phyloP scores from a whole-genome alignment of 2,113 vertebrate species.

The Passerina amoena region DNA sequence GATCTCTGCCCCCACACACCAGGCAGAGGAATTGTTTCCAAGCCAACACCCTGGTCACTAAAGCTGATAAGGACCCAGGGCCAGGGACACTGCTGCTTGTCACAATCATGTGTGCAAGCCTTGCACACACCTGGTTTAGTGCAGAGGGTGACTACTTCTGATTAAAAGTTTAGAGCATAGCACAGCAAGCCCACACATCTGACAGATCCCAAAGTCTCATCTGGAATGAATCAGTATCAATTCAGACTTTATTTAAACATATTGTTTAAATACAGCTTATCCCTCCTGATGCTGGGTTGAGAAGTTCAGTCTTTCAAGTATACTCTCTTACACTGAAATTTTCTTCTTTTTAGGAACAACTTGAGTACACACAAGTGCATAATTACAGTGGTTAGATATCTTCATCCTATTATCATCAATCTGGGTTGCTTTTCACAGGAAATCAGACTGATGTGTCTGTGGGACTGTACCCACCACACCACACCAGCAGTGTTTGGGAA shows the following conservation, averaged over 20 bases:
- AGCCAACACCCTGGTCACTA: not conserved
- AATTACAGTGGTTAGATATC: not conserved
- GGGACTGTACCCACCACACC: not conserved
- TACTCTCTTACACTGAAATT: not conserved
- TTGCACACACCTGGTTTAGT: not conserved
- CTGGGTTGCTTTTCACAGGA: not conserved
- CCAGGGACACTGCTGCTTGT: not conserved
- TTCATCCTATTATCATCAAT: not conserved
- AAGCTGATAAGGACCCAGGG: not conserved
- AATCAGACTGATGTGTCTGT: not conserved
- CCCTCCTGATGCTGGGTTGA: slow-evolving; percentile 50
- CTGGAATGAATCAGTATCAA: slow-evolving; percentile 59
- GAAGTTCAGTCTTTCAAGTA: slow-evolving; percentile 55
- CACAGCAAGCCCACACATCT: slow-evolving; percentile 15
- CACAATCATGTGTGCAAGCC: not conserved
- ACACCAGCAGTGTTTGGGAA: not conserved
- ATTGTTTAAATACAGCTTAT: slow-evolving; percentile 68
- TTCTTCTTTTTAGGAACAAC: slow-evolving; percentile 10
- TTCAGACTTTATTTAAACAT: slow-evolving; percentile 62
- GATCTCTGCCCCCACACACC: not conserved
- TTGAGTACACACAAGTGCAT: not conserved
- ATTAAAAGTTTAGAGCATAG: not conserved
- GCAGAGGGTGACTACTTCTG: not conserved
- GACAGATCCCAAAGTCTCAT: slow-evolving; percentile 41
- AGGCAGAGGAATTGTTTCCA: not conserved